Evolutionary conservation across 2,888 invertebrate species (phyloP), one percentile per base, ranked within the genome.

Genomic region (Sthenelais limicola): DNA sequence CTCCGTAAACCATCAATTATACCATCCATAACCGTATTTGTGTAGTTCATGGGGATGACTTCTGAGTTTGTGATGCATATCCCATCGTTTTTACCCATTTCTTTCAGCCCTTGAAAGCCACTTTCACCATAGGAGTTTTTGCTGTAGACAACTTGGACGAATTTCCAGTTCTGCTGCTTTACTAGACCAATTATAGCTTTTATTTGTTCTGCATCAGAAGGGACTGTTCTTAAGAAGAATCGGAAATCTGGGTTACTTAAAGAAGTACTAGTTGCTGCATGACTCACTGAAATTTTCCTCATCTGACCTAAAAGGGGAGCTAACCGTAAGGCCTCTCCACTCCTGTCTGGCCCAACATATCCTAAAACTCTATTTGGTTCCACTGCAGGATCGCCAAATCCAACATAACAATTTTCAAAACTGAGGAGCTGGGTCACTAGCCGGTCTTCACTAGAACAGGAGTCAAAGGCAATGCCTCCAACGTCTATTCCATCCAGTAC

Each of bases 281-380:
- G 77, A 43, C 82, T 82, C n/a, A 88, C 78, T 81, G 90, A 90
- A 3, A 91, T 90, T 32, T 91, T 87, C 70, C 88, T 84, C 79
- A 90, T 89, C 5, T 90, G 85, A 26, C 89, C 84, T 43, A 91
- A 84, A 75, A 91, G 87, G 71, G 90, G 89, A 2, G 81, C 80
- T 12, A 80, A 75, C 0, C 75, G 75, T 48, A 79, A 66, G 5
- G 82, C 81, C 58, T 82, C 80, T 1, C 58, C 68, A 67, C 80
- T 82, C 28, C 68, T 76, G 28, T 82, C 80, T 12, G 84, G 82
- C 5, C 85, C 85, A 21, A 85, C 80, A 69, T 81, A 84, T 0
- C 81, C 84, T 4, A 84, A 69, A 0, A 83, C 69, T 38, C 82
- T 80, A 5, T 78, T 73, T 18, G 82, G 82, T 2, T 80, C 74